Percentiles rank a stretch among this genome's conserved stretches.
Evolutionary conservation across 53 echinoderm and acorn worm species (phyloP).

Genomic region (Holothuria scabra): DNA sequence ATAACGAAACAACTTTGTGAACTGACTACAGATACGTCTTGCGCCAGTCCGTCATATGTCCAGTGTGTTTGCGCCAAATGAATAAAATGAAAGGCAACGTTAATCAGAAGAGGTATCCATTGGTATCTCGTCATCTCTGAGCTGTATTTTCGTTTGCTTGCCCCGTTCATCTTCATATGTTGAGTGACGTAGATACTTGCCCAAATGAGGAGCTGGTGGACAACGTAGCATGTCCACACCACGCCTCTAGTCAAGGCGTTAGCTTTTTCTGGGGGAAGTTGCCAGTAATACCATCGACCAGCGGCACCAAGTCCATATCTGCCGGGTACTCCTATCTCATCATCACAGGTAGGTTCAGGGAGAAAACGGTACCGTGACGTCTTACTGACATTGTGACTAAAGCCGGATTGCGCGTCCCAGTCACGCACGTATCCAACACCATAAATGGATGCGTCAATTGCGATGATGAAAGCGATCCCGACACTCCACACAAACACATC

Average conservation of each 20-base stretch:
- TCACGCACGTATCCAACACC: constrained; percentile 60
- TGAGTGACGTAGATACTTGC: constrained; percentile 79
- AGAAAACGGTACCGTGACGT: constrained; percentile 73
- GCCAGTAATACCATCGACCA: constrained; percentile 85
- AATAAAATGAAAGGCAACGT: constrained; percentile 72
- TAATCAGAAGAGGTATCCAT: constrained; percentile 61
- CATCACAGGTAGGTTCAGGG: constrained; percentile 64
- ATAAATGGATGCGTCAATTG: constrained; percentile 60
- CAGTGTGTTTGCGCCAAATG: constrained; percentile 81
- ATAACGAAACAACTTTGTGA: constrained; percentile 84
- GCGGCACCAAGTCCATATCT: constrained; percentile 59
- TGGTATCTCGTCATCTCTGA: constrained; percentile 64
- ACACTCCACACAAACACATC: constrained; percentile 68
- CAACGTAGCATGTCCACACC: constrained; percentile 79
- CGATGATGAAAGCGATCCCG: constrained; percentile 68
- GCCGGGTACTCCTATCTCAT: constrained; percentile 67
- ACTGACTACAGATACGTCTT: constrained; percentile 82
- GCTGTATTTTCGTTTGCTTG: constrained; percentile 58
- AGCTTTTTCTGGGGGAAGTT: constrained; percentile 66
- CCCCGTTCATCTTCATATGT: constrained; percentile 57
- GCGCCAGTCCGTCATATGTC: constrained; percentile 81
- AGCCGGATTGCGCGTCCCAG: constrained; percentile 84
- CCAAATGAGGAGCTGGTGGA: constrained; percentile 85
- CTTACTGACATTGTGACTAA: constrained; percentile 69
- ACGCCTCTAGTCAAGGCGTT: constrained; percentile 62